Percentiles rank a stretch among this genome's conserved stretches.
These are phyloP conservation scores for Drosophila emarginata DNA, from an alignment of 2,888 invertebrate genomes.

Conservation along the genomic window DNA sequence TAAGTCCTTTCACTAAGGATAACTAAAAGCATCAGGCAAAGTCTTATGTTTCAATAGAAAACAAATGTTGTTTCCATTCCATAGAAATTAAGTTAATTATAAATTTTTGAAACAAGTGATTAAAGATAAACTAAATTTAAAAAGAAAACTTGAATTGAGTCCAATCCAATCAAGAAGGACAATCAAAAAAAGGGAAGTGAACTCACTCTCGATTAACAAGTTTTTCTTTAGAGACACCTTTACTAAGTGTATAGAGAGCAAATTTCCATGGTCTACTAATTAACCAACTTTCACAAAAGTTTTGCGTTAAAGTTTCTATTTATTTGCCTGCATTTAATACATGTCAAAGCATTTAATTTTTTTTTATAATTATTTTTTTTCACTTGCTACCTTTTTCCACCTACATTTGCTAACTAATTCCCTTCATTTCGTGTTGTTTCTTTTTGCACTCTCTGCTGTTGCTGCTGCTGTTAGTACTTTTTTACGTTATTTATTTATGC, in stretches of 20 bases:
- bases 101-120: too few relatives aligned
- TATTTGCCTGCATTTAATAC: constrained; percentile 46
- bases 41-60: not conserved
- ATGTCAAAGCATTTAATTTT: constrained; percentile 74
- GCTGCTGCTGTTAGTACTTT: constrained; percentile 15
- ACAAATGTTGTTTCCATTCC: not conserved
- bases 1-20: not conserved
- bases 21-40: not conserved
- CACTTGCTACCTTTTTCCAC: not conserved
- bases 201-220: not conserved
- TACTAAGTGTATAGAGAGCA: not conserved
- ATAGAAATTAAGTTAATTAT: not conserved
- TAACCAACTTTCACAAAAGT: constrained; percentile 31
- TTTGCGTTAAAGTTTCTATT: constrained; percentile 32
- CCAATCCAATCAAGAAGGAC: not conserved
- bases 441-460: not conserved
- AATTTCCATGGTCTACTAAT: constrained; percentile 41
- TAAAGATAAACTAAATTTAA: not conserved
- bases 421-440: constrained; percentile 23
- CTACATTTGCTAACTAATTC: constrained; percentile 40
- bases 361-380: constrained; percentile 40
- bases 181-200: not conserved
- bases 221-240: not conserved
- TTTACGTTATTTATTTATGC: constrained; percentile 61
- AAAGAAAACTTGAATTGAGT: not conserved